Evolutionary conservation across 2,888 invertebrate species (phyloP).

Genomic region (Yponomeuta plumbellus): DNA sequence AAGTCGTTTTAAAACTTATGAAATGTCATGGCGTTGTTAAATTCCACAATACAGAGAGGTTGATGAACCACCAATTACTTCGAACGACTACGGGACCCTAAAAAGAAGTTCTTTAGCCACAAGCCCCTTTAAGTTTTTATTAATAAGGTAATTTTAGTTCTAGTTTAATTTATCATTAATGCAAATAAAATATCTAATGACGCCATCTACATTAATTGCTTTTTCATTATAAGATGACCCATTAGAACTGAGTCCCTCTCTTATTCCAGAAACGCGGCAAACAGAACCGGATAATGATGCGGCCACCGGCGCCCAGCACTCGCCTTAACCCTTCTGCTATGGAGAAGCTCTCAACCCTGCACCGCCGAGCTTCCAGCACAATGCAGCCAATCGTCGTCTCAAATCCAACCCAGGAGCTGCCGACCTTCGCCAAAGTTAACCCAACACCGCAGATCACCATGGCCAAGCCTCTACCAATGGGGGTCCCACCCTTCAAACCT

Average conservation of each 20-base stretch:
- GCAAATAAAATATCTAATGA: too few relatives aligned
- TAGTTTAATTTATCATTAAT: too few relatives aligned
- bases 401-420: constrained; percentile 42
- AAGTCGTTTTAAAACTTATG: too few relatives aligned
- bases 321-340: constrained; percentile 59
- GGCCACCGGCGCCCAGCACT: constrained; percentile 47
- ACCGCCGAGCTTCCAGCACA: constrained; percentile 48
- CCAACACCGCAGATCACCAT: constrained; percentile 50
- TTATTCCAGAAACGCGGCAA: constrained; percentile 70
- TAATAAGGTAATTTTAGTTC: too few relatives aligned
- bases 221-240: too few relatives aligned
- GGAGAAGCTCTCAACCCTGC: constrained; percentile 54
- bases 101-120: too few relatives aligned
- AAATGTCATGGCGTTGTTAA: too few relatives aligned
- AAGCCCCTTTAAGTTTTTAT: too few relatives aligned
- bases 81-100: too few relatives aligned
- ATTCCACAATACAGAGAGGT: too few relatives aligned
- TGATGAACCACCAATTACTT: too few relatives aligned
- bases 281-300: constrained; percentile 68
- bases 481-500: constrained; percentile 87
- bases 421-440: constrained; percentile 32
- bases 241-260: neutral
- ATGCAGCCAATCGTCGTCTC: constrained; percentile 61
- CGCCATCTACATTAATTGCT: too few relatives aligned
- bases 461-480: constrained; percentile 74